Conservation (phyloP, 2,113 vertebrate genomes). For the Vimba vimba region DNA sequence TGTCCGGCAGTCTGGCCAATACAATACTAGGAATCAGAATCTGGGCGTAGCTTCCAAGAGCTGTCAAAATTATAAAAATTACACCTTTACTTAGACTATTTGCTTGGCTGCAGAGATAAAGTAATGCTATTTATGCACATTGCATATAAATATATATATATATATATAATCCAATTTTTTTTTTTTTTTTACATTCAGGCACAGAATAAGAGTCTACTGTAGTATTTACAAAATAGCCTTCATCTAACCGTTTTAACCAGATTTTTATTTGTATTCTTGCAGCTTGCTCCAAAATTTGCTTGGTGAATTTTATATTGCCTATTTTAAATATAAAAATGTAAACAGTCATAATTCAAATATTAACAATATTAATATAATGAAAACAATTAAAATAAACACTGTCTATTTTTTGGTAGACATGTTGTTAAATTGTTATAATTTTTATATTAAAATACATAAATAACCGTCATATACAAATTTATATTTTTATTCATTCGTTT, state of each 20-base stretch:
- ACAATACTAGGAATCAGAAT: constrained; percentile 58
- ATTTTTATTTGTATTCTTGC: neutral
- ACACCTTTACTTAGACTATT: constrained; percentile 60
- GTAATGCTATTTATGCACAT: neutral
- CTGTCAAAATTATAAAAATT: constrained; percentile 84
- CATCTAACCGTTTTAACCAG: neutral
- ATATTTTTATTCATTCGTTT: neutral
- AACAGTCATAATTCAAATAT: neutral
- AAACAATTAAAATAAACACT: neutral
- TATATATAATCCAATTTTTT: neutral
- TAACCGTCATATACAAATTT: neutral
- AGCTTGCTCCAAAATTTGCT: neutral
- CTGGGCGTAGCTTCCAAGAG: constrained; percentile 81
- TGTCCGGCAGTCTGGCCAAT: constrained; percentile 84
- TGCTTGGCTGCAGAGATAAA: neutral
- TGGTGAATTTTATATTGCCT: neutral
- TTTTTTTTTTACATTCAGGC: neutral
- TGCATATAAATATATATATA: neutral
- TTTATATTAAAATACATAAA: neutral
- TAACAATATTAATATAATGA: neutral
- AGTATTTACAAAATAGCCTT: neutral
- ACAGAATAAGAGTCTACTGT: neutral
- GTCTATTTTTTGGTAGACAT: no score
- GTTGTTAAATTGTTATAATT: no score
- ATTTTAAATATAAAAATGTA: neutral